phyloP scores from a whole-genome alignment of 2,113 vertebrate species.

The Tachycineta bicolor region DNA sequence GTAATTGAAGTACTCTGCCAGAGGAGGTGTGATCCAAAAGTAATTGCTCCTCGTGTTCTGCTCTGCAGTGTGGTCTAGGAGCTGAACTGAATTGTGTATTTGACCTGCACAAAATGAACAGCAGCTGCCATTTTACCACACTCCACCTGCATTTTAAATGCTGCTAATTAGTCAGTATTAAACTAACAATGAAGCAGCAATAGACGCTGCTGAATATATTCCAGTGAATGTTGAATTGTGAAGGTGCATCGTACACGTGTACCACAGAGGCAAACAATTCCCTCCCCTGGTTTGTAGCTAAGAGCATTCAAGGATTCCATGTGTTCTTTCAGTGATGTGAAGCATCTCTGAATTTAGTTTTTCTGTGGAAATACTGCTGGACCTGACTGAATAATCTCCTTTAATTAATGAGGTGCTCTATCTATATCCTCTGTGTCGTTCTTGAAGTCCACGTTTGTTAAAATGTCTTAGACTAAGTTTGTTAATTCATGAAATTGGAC shows the following conservation, averaged over 20 bases:
- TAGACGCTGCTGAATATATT: background rate
- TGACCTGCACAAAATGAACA: background rate
- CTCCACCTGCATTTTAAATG: background rate
- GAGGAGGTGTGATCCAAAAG: slow-evolving; percentile 13
- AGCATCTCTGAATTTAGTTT: background rate
- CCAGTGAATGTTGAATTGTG: background rate
- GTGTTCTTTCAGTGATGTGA: background rate
- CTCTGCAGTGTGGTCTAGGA: background rate
- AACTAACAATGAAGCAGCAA: background rate
- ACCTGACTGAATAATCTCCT: background rate
- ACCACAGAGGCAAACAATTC: background rate
- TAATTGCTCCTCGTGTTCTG: background rate
- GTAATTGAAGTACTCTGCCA: background rate
- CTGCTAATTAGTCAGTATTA: background rate
- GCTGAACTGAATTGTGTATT: background rate
- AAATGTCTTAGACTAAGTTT: background rate
- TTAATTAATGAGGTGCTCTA: background rate
- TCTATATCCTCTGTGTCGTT: background rate
- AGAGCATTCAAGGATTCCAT: background rate
- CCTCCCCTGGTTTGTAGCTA: background rate
- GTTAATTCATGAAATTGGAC: background rate
- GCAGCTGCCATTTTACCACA: background rate
- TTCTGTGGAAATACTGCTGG: background rate
- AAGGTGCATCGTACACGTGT: background rate
- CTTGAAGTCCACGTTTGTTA: background rate